phyloP scores from a whole-genome alignment of 1,140 invertebrate species.

The Berghia stephanieae region DNA sequence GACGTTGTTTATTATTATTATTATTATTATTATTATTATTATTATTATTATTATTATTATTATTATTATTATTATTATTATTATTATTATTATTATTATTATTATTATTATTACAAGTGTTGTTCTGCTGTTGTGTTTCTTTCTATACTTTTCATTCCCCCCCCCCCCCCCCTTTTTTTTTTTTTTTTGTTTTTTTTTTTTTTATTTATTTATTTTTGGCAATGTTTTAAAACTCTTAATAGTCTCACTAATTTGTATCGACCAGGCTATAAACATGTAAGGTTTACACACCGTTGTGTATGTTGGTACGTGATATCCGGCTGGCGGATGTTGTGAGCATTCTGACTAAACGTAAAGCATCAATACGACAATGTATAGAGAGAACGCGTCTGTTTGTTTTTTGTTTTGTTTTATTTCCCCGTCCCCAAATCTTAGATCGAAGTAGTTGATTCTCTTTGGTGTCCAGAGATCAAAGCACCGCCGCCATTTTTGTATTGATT shows the following conservation, averaged over 20 bases:
- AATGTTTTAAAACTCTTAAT: too few relatives aligned
- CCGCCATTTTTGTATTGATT: too few relatives aligned
- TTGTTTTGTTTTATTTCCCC: neutral
- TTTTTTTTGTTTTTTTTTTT: neutral
- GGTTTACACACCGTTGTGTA: too few relatives aligned
- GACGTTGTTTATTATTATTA: neutral
- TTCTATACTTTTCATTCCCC: neutral
- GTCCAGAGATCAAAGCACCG: too few relatives aligned
- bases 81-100: neutral
- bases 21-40: slow-evolving; percentile 43
- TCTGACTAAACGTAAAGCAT: too few relatives aligned
- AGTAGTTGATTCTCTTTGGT: too few relatives aligned
- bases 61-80: neutral
- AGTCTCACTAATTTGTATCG: too few relatives aligned
- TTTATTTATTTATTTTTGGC: neutral
- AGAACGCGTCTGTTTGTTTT: neutral
- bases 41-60: slow-evolving; percentile 17
- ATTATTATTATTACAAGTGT: neutral
- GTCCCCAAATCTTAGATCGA: too few relatives aligned
- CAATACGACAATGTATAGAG: too few relatives aligned
- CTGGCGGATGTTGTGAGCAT: too few relatives aligned
- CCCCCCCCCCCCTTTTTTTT: neutral
- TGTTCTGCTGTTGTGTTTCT: neutral
- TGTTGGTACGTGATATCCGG: too few relatives aligned
- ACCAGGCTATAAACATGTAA: too few relatives aligned